Conservation (phyloP, 2,797 vertebrate genomes). For the Clarias fuscus region DNA sequence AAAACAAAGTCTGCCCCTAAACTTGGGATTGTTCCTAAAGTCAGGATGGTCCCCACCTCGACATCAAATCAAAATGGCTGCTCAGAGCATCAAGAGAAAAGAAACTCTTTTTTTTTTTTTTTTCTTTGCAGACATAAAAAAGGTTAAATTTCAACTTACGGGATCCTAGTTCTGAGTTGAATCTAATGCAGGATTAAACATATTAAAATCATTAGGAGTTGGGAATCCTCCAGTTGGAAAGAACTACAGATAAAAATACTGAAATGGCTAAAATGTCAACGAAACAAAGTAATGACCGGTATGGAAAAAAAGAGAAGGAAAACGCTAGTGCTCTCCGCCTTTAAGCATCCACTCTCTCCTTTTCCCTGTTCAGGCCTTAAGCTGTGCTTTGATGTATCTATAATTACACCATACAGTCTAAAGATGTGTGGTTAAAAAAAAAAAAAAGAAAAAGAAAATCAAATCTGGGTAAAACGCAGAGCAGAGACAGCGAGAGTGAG, state of each 20-base stretch:
- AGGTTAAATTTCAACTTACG: background rate
- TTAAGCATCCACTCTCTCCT: background rate
- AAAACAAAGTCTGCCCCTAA: background rate
- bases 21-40: background rate
- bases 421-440: constrained; percentile 67
- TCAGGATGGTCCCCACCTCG: background rate
- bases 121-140: background rate
- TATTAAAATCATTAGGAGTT: background rate
- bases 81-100: background rate
- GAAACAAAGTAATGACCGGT: background rate
- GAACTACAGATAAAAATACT: background rate
- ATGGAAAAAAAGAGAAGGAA: background rate
- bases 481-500: constrained; percentile 52
- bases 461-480: constrained; percentile 75
- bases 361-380: constrained; percentile 68
- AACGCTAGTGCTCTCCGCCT: background rate
- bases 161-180: too few species aligned
- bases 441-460: constrained; percentile 64
- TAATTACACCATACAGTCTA: constrained; percentile 79
- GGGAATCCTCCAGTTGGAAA: background rate
- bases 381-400: constrained; percentile 77
- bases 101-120: background rate
- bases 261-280: background rate
- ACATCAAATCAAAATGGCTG: background rate
- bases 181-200: too few species aligned